Base-by-base conservation (phyloP, 2,113 vertebrate genomes). In the Ameiurus melas region DNA sequence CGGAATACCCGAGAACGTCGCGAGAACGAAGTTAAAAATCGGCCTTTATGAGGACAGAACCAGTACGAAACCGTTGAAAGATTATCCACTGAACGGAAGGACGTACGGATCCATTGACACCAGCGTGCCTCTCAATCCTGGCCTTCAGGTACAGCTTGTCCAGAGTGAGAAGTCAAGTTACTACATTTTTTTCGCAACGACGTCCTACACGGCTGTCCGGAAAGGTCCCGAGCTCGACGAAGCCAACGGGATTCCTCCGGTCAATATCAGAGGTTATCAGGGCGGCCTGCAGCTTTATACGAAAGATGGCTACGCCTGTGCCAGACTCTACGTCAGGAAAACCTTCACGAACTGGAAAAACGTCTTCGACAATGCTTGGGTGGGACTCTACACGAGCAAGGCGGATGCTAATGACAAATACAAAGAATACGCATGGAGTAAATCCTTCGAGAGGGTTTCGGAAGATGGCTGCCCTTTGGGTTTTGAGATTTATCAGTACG, bases 321-420 rank as follows among this genome's bases (percentile, higher is more conserved):
- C 89, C 60, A 75, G 87, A 73, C 84, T 89, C 43, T 90, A 84
- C 60, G 62, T 89, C 70, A 84, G 66, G 10, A 90, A 87, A 47
- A 80, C 85, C 57, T 90, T 88, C 13, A 79, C 2, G 1, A 13
- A 73, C 7, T 90, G 87, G 90, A 43, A 84, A 36, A 55, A 84
- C 14, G 39, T 30, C 22, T 57, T 89, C 6, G 0, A 17, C 2
- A 6, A 73, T 6, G 88, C 89, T 12, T 90, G 89, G 89, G 87
- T 90, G 51, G 87, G 58, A 39, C 81, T 89, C 9, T 89, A 87
- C 12, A 36, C 22, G 1, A 62, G 17, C n/a, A 0, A 10, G 13
- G 13, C 43, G 12, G 62, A 80, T 33, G 4, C 55, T 30, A 87
- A 85, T 47, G 1, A 14, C 0, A 6, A 10, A 0, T 90, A 89